A percentile compares a stretch with the other conserved stretches of the same genome.
These are phyloP conservation scores for Griposia aprilina DNA, from an alignment of 2,888 invertebrate genomes.

Conservation along the genomic window DNA sequence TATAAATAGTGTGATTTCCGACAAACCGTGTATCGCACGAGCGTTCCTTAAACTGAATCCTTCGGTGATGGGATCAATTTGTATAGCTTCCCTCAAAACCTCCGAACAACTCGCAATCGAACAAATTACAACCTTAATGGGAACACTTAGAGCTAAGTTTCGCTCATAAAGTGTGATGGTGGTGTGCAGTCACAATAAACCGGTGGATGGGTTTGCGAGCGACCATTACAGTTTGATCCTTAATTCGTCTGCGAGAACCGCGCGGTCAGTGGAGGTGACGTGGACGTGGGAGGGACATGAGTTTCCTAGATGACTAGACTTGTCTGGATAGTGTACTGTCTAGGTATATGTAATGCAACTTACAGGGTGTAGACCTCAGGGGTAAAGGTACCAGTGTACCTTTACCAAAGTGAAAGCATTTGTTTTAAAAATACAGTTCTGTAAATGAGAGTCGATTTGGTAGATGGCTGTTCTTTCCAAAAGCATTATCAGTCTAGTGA, in stretches of 20 bases:
- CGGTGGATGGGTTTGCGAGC: constrained; percentile 75
- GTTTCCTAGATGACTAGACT: not conserved
- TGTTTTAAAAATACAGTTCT: too few species aligned
- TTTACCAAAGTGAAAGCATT: too few species aligned
- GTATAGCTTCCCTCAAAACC: constrained; percentile 81
- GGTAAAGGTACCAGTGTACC: not conserved
- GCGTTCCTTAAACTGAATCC: constrained; percentile 72
- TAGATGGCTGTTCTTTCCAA: not conserved
- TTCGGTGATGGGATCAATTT: constrained; percentile 83
- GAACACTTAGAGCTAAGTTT: constrained; percentile 75
- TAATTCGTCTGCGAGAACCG: constrained; percentile 55
- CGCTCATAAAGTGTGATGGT: constrained; percentile 65
- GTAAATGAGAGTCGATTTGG: not conserved
- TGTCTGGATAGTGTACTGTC: constrained; percentile 28
- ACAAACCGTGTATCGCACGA: constrained; percentile 75
- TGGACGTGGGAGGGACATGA: constrained; percentile 3
- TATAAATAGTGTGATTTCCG: constrained; percentile 82
- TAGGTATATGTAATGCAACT: constrained; percentile 17
- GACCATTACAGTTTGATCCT: constrained; percentile 76
- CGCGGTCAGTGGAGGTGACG: constrained; percentile 51
- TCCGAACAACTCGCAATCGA: constrained; percentile 65
- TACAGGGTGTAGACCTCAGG: not conserved
- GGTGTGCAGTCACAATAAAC: constrained; percentile 79
- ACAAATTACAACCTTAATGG: constrained; percentile 78
- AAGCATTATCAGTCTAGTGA: not conserved